Evolutionary conservation across 1,140 invertebrate species (phyloP), one percentile per base, ranked within the genome.

Genomic region (Dendroctonus ponderosae): DNA sequence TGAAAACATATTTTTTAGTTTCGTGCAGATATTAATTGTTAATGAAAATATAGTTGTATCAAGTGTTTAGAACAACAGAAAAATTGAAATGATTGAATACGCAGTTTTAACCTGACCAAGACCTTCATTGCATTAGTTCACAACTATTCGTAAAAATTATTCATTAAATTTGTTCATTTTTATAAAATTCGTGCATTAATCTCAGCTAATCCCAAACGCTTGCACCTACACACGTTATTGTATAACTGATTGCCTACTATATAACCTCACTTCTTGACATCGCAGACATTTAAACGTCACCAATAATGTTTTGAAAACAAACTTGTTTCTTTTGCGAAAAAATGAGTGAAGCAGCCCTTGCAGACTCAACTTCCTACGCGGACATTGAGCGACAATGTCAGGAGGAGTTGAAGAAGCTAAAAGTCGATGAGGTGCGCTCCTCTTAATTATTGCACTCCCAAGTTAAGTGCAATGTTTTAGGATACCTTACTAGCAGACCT

Each of bases 401-500:
- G 66, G 64, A 73, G 15, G 71, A 77, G 61, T 58, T 78, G 26
- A 67, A 76, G 49, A 68, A 74, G 53, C 50, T 78, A 11, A 72
- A 75, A 70, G 12, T 63, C 9, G 70, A 76, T 67, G 73, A 78
- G 68, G 76, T 78, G 69, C 70, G 3, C 26, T 58, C 58, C 50
- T 43, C n/a, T 37, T 57, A 51, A 9, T 26, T 46, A 53, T 39
- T 12, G 38, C 9, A 61, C 56, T 52, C 41, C 57, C 52, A 59
- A 43, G 57, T 60, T 39, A 41, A 61, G 38, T 51, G 40, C 50
- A 8, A 9, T 9, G 26, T 56, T 56, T 56, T 70, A 91, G 88
- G 78, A 83, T 54, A 74, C 79, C 44, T 77, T 87, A 11, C 81
- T 84, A 67, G 78, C 82, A 70, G 83, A 88, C 73, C 76, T 91